Evolutionary conservation across 2,113 vertebrate species (phyloP).

Genomic region (Australoheros scitulus): DNA sequence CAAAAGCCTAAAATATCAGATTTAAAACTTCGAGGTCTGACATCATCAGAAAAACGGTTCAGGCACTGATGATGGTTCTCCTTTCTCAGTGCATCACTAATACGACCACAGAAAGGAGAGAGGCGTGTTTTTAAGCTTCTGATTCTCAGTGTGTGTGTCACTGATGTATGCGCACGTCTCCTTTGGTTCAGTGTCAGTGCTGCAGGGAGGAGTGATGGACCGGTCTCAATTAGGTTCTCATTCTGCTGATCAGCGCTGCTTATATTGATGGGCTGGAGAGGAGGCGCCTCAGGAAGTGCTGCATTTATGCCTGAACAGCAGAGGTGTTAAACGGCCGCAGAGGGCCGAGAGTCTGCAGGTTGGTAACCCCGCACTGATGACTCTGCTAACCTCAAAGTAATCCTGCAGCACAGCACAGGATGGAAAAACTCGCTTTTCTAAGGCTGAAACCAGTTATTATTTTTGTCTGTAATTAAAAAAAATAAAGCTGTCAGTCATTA

Average conservation of each 20-base stretch:
- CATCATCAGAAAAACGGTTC: not conserved
- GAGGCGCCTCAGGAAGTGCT: not conserved
- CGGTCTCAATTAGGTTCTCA: not conserved
- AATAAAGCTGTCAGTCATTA: not conserved
- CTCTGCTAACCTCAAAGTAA: not conserved
- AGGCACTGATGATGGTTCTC: too few species aligned
- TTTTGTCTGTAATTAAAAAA: not conserved
- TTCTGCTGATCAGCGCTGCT: not conserved
- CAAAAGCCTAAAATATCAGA: not conserved
- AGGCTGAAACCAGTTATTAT: not conserved
- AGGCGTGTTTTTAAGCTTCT: not conserved
- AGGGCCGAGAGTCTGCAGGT: not conserved
- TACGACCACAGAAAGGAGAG: not conserved
- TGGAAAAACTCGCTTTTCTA: not conserved
- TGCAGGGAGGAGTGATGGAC: not conserved
- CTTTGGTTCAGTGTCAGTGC: not conserved
- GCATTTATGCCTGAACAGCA: not conserved
- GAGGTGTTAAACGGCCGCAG: constrained; percentile 12
- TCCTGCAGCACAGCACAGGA: not conserved
- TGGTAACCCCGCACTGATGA: not conserved
- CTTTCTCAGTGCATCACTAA: not conserved
- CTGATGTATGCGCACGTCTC: not conserved
- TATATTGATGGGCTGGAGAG: not conserved
- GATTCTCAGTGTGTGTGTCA: not conserved
- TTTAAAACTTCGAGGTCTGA: not conserved